Evolutionary conservation across 2,888 invertebrate genomes (phyloP), one percentile per base, ranked within the genome.

Genomic region (Phorcus lineatus): DNA sequence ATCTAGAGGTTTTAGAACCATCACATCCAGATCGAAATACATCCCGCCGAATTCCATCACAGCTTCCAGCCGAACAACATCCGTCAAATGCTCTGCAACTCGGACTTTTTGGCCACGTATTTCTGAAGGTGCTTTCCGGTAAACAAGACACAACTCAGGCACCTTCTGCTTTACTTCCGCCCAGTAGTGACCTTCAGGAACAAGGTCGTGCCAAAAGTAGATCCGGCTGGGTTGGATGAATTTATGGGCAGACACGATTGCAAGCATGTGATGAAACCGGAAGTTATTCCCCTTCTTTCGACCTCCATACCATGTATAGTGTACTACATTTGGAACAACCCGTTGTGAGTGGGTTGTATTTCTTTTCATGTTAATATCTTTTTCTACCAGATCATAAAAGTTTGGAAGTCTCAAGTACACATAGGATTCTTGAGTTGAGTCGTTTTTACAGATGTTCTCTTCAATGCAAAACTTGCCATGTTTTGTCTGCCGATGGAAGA

Each of bases 41-140:
- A 76, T 54, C n/a, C 76, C 76, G 3, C 76, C 76, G 31, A 28
- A 76, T 55, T 76, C 76, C 55, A 76, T 31, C 54, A 76, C 22
- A 6, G 76, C 76, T 31, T 76, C 76, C 13, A 76, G 31, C 2
- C 76, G 54, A 11, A 55, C 55, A 13, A 76, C 54, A 19, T 76
- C 76, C 9, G 55, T 76, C 31, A 36, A 17, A 16, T 76, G 76
- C n/a, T 54, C 55, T 52, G 55, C 28, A 31, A 54, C 76, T n/a
- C 28, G 4, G 3, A 76, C 31, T 2, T 11, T 22, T 17, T 3
- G 2, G 7, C 76, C 76, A 4, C 54, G 54, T n/a, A 76, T 76
- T 55, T 54, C 31, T 2, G 28, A 31, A 9, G 76, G 76, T 7
- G 54, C 11, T 31, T 54, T 36, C 31, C 76, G 13, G 55, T 76